Conservation (phyloP, 2,113 vertebrate genomes). For the Nymphicus hollandicus region DNA sequence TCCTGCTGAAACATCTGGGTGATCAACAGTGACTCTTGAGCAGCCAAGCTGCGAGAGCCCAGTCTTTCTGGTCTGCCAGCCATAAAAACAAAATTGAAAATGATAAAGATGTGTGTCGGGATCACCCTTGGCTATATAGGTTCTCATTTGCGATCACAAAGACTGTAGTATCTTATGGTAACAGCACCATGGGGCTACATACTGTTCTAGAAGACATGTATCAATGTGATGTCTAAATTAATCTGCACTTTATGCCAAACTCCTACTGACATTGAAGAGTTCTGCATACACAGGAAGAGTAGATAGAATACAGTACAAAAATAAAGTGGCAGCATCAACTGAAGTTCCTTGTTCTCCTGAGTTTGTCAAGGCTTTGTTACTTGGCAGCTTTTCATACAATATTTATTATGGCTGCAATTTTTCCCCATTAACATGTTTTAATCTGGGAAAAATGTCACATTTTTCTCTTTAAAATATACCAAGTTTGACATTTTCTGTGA, state of each 20-base stretch:
- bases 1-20: not conserved
- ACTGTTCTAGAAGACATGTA: not conserved
- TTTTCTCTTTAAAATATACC: conserved; percentile 49
- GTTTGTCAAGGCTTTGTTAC: conserved; percentile 64
- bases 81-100: not conserved
- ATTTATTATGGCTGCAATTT: conserved; percentile 66
- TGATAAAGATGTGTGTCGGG: not conserved
- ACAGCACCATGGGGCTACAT: not conserved
- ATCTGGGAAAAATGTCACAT: conserved; percentile 58
- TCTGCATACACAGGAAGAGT: not conserved
- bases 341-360: conserved; percentile 57
- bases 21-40: not conserved
- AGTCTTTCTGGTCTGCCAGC: not conserved
- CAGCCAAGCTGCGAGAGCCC: not conserved
- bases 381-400: conserved; percentile 69
- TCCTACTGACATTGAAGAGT: not conserved
- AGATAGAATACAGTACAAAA: conserved; percentile 23
- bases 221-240: conserved; percentile 19
- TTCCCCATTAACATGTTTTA: conserved; percentile 64
- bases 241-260: conserved; percentile 1
- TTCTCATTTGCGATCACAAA: not conserved
- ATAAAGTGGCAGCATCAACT: conserved; percentile 46
- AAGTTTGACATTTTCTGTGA: conserved; percentile 53
- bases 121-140: not conserved
- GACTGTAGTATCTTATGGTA: not conserved